Percentiles rank a stretch among this genome's conserved stretches.
Conservation (phyloP, 2,888 invertebrate species). For the Cephus sareptanus region DNA sequence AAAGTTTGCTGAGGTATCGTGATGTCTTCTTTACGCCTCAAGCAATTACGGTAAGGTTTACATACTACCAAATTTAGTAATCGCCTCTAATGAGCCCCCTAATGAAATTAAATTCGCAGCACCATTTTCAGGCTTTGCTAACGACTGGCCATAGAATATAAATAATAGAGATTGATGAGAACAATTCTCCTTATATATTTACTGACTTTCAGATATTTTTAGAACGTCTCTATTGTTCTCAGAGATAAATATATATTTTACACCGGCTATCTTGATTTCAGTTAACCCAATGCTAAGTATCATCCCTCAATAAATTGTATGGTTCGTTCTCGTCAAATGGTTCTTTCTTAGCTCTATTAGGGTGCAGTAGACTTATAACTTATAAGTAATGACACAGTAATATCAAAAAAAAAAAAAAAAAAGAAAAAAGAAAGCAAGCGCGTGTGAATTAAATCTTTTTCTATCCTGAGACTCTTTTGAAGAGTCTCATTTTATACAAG, state of each 20-base stretch:
- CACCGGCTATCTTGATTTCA: not conserved
- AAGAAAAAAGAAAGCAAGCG: not conserved
- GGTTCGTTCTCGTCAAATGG: not conserved
- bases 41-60: not conserved
- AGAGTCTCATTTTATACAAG: not conserved
- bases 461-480: not conserved
- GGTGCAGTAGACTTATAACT: not conserved
- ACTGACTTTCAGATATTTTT: no score
- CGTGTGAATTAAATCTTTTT: not conserved
- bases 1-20: not conserved
- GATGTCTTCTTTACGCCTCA: not conserved
- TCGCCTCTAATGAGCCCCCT: conserved; percentile 26
- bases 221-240: not conserved
- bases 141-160: no score
- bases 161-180: no score
- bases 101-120: conserved; percentile 25
- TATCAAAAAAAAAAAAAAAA: not conserved
- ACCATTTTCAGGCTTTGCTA: no score
- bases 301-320: not conserved
- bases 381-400: not conserved
- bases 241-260: not conserved
- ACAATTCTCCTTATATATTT: no score
- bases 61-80: conserved; percentile 20
- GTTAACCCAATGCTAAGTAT: not conserved
- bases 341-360: not conserved